These are phyloP conservation scores for Cladorhizidae sp. DNA, from an alignment of 37 sponge, comb jelly and placozoan genomes.

Conservation along the genomic window DNA sequence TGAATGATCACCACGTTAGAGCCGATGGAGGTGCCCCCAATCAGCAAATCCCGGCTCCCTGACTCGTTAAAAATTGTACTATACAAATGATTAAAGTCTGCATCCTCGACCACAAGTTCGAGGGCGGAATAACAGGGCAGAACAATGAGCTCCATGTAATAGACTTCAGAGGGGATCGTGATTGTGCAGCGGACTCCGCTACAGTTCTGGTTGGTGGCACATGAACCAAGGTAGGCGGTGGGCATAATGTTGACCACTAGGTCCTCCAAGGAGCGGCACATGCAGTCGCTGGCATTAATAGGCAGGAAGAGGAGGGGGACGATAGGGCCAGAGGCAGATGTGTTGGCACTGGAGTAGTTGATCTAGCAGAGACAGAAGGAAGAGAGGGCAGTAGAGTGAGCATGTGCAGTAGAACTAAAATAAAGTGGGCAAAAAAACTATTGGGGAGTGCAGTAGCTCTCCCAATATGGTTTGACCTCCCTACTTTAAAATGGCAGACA, in stretches of 20 bases:
- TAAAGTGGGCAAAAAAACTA: no score
- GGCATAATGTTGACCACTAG: background rate
- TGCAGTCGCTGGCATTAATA: slow-evolving; percentile 11
- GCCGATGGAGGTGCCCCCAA: background rate
- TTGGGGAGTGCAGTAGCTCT: no score
- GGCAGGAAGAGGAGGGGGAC: no score
- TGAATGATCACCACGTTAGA: background rate
- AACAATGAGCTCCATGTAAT: background rate
- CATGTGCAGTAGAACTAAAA: no score
- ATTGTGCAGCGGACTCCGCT: background rate
- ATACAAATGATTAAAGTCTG: background rate
- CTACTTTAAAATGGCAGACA: no score
- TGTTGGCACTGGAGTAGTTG: no score
- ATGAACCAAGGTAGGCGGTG: background rate
- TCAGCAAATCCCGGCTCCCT: background rate
- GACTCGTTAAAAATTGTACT: background rate
- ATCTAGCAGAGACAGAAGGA: no score
- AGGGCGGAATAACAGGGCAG: background rate
- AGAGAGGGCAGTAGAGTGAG: no score
- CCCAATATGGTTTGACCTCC: no score
- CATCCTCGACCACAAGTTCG: slow-evolving; percentile 3
- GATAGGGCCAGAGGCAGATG: no score
- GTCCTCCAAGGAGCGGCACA: slow-evolving; percentile 2
- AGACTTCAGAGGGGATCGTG: background rate
- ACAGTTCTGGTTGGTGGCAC: background rate